These are phyloP conservation scores for Eupithecia subumbrata DNA, from an alignment of 2,888 invertebrate species.

Conservation along the genomic window DNA sequence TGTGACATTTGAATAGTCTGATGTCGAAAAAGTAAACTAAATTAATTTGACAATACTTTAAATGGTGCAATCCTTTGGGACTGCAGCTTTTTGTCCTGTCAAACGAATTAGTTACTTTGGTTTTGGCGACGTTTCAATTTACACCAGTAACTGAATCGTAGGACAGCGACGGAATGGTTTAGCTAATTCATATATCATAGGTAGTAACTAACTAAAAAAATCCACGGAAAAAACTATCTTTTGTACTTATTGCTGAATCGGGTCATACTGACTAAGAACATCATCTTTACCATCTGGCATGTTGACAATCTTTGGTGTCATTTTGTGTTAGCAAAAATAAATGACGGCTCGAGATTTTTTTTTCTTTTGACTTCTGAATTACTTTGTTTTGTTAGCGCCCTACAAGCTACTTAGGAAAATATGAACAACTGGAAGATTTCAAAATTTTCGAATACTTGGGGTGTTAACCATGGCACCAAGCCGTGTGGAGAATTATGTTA, in stretches of 20 bases:
- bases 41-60: too few relatives aligned
- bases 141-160: too few relatives aligned
- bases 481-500: slow-evolving; percentile 6
- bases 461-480: not conserved
- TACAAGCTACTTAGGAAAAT: not conserved
- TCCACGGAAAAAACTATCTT: not conserved
- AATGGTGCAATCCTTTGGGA: too few relatives aligned
- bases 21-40: too few relatives aligned
- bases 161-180: not conserved
- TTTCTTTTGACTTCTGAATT: not conserved
- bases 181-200: not conserved
- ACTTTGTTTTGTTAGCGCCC: not conserved
- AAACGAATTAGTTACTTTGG: too few relatives aligned
- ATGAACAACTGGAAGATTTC: not conserved
- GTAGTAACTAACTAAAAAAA: too few relatives aligned
- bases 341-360: not conserved
- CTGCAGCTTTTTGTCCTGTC: too few relatives aligned
- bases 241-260: not conserved
- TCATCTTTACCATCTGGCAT: not conserved
- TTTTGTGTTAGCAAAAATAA: not conserved
- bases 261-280: not conserved
- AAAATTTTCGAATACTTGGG: not conserved
- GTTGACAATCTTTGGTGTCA: not conserved
- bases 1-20: too few relatives aligned
- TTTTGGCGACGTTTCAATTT: too few relatives aligned